phyloP scores from a whole-genome alignment of 35 echinoderm and acorn worm genomes.

The Amphiura filiformis region DNA sequence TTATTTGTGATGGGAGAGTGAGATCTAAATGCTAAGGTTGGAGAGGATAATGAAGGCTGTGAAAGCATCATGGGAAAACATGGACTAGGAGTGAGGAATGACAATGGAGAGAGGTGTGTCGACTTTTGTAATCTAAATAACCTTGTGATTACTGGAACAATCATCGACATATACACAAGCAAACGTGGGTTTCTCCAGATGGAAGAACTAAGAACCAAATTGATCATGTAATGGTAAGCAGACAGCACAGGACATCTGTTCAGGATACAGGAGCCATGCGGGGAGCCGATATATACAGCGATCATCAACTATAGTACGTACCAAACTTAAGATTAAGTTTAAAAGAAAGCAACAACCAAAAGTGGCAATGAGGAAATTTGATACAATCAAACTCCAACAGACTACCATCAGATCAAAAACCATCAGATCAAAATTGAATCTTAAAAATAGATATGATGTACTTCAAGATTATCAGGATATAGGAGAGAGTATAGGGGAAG shows the following conservation, averaged over 20 bases:
- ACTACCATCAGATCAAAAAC: background rate
- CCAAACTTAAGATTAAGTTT: slow-evolving; percentile 12
- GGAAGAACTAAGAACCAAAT: slow-evolving; percentile 42
- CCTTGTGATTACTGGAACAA: slow-evolving; percentile 4
- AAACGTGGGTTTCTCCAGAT: slow-evolving; percentile 39
- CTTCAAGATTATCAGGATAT: background rate
- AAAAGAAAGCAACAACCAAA: background rate
- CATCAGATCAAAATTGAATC: slow-evolving; percentile 18
- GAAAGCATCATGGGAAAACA: slow-evolving; percentile 34
- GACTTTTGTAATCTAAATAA: slow-evolving; percentile 43
- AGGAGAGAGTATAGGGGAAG: background rate
- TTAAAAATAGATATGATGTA: slow-evolving; percentile 16
- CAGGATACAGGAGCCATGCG: slow-evolving; percentile 17
- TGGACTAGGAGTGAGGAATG: slow-evolving; percentile 19
- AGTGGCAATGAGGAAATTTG: background rate
- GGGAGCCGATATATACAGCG: slow-evolving; percentile 23
- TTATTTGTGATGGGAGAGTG: slow-evolving; percentile 42
- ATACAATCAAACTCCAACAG: slow-evolving; percentile 7
- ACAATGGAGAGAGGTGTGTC: slow-evolving; percentile 27
- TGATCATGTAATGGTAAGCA: slow-evolving; percentile 37
- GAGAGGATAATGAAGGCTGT: background rate
- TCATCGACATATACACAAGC: slow-evolving; percentile 24
- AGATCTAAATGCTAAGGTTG: slow-evolving; percentile 58
- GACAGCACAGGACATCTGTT: slow-evolving; percentile 21
- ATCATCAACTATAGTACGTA: slow-evolving; percentile 25